These are phyloP conservation scores for Acipenser ruthenus DNA, from an alignment of 2,797 vertebrate species.

Conservation along the genomic window DNA sequence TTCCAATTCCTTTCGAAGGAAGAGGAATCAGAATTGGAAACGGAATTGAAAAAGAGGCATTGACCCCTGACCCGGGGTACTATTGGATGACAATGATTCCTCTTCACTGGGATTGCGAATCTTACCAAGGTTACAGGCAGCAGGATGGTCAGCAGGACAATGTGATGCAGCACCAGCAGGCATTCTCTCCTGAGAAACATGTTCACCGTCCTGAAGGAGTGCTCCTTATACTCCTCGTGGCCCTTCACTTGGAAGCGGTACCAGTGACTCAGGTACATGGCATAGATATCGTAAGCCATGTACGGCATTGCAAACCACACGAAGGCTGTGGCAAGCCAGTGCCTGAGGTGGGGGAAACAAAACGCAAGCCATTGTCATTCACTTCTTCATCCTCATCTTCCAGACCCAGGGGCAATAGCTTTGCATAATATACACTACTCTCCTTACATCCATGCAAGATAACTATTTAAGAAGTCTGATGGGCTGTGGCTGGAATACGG, in stretches of 20 bases:
- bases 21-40: no score
- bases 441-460: no score
- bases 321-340: slow-evolving; percentile 86
- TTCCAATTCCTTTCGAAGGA: no score
- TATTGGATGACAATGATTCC: no score
- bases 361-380: neutral
- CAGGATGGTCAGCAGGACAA: slow-evolving; percentile 78
- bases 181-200: slow-evolving; percentile 78
- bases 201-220: slow-evolving; percentile 60
- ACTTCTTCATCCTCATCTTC: slow-evolving; percentile 5
- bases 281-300: slow-evolving; percentile 88
- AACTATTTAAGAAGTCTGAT: no score
- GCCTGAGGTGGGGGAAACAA: slow-evolving; percentile 46
- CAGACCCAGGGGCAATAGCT: neutral
- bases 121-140: slow-evolving; percentile 85
- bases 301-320: slow-evolving; percentile 85
- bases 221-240: slow-evolving; percentile 57
- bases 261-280: slow-evolving; percentile 95
- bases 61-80: no score
- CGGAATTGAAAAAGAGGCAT: no score
- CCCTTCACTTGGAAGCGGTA: slow-evolving; percentile 71
- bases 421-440: neutral
- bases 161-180: slow-evolving; percentile 88
- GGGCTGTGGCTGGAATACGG: no score
- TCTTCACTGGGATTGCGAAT: neutral